Base-by-base conservation (phyloP, 2,888 invertebrate species). In the Colletes collaris region DNA sequence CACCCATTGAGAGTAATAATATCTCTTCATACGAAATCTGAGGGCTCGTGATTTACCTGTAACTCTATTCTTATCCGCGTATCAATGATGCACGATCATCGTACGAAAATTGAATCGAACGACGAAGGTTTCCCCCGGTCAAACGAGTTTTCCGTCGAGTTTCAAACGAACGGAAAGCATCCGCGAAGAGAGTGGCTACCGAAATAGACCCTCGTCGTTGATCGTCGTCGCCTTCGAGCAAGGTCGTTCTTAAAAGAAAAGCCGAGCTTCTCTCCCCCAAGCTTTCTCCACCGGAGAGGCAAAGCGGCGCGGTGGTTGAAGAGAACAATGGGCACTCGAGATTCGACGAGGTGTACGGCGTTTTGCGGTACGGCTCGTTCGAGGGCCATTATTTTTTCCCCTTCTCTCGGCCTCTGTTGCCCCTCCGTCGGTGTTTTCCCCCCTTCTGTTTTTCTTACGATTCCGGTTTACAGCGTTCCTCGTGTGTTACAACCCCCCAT, bases 261-360 rank as follows among this genome's bases (percentile, higher is more conserved):
- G 73, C 59, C 40, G 49, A 49, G 78, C 40, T 56, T 62, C 65
- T 65, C 67, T 46, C 58, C 59, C 58, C 52, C 44, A 53, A 35
- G 66, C 59, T 76, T 76, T 73, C 69, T 58, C 73, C 55, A 16
- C 69, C 65, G 52, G 62, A 76, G 72, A 79, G 60, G 75, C 81
- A 79, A 83, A 85, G 77, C 83, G 76, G 69, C 72, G 76, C 83
- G 76, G 69, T 74, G 76, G 74, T 76, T 83, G 76, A 85, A 58
- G 65, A 75, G 85, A 85, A 85, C 85, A 85, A 85, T 85, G 76
- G 77, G 70, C 81, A 62, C 85, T 85, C 79, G 81, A 85, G 85
- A 77, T 85, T 85, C 85, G 83, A 83, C 76, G 81, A 85, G 81
- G 76, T 69, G 79, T 69, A 58, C 79, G 62, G 71, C 79, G 83